Conservation (phyloP, 2,888 invertebrate genomes). For the Lycaena phlaeas region DNA sequence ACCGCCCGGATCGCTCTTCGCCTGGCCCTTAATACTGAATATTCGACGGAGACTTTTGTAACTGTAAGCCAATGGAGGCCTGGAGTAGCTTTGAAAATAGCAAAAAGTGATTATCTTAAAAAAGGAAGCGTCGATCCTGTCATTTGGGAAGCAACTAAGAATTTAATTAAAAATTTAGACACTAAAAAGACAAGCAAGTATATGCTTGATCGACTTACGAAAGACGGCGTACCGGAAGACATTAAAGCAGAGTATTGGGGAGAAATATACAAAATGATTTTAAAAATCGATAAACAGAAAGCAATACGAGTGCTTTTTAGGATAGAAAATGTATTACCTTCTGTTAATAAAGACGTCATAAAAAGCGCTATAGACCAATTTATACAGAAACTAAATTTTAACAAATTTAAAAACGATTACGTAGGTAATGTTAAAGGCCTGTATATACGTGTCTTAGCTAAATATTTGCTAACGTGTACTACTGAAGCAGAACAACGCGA, state of each 20-base stretch:
- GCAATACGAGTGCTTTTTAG: slow-evolving; percentile 22
- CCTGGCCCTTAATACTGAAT: slow-evolving; percentile 26
- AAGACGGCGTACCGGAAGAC: slow-evolving; percentile 24
- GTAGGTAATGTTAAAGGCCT: background rate
- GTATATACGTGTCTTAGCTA: slow-evolving; percentile 32
- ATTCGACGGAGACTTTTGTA: slow-evolving; percentile 23
- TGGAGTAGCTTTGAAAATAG: slow-evolving; percentile 28
- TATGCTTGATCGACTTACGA: slow-evolving; percentile 11
- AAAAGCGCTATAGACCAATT: slow-evolving; percentile 22
- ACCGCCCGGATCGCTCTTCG: slow-evolving; percentile 31
- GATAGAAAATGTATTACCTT: slow-evolving; percentile 25
- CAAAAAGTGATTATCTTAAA: slow-evolving; percentile 24
- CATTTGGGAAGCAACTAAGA: slow-evolving; percentile 34
- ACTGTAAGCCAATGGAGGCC: slow-evolving; percentile 28
- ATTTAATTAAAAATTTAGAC: slow-evolving; percentile 25
- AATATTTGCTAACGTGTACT: slow-evolving; percentile 33
- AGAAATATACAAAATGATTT: slow-evolving; percentile 25
- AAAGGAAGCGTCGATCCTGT: slow-evolving; percentile 21
- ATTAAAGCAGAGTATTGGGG: slow-evolving; percentile 34
- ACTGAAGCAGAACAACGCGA: slow-evolving; percentile 24
- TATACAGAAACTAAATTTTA: slow-evolving; percentile 19
- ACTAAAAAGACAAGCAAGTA: slow-evolving; percentile 15
- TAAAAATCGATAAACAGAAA: slow-evolving; percentile 18
- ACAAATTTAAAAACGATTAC: slow-evolving; percentile 13
- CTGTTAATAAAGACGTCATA: slow-evolving; percentile 24